These are phyloP conservation scores for Anolis carolinensis DNA, from an alignment of 2,113 vertebrate genomes.

Conservation along the genomic window DNA sequence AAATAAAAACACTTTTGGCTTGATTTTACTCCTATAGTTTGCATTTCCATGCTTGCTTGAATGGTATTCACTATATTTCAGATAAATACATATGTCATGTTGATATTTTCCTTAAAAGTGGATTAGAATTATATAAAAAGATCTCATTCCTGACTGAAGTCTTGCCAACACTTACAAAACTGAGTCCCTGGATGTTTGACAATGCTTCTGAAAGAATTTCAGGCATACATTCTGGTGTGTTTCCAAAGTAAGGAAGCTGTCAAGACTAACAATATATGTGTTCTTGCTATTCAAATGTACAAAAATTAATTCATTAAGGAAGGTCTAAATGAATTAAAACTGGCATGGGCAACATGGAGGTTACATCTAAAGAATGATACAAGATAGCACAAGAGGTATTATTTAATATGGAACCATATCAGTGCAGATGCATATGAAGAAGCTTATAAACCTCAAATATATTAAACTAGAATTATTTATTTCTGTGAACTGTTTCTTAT, in stretches of 20 bases:
- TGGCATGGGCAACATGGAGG: no score
- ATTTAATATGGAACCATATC: no score
- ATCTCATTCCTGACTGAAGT: not conserved
- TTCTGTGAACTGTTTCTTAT: not conserved
- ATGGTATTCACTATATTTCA: not conserved
- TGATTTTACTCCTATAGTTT: not conserved
- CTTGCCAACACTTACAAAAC: not conserved
- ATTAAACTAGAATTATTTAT: not conserved
- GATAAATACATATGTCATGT: no score
- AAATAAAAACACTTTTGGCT: not conserved
- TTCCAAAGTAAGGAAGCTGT: not conserved
- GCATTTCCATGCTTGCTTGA: not conserved
- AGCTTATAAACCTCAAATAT: no score
- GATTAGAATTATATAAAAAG: not conserved
- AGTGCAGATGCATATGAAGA: no score
- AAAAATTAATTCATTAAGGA: not conserved
- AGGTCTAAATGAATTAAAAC: no score
- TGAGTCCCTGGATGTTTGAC: not conserved
- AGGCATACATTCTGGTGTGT: not conserved
- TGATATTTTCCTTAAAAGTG: not conserved
- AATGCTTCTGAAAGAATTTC: not conserved
- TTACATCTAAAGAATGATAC: no score
- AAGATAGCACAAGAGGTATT: no score
- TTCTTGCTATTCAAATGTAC: not conserved
- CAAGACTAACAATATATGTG: not conserved